Base-by-base conservation (phyloP, 2,888 invertebrate species). In the Cerastis rubricosa region DNA sequence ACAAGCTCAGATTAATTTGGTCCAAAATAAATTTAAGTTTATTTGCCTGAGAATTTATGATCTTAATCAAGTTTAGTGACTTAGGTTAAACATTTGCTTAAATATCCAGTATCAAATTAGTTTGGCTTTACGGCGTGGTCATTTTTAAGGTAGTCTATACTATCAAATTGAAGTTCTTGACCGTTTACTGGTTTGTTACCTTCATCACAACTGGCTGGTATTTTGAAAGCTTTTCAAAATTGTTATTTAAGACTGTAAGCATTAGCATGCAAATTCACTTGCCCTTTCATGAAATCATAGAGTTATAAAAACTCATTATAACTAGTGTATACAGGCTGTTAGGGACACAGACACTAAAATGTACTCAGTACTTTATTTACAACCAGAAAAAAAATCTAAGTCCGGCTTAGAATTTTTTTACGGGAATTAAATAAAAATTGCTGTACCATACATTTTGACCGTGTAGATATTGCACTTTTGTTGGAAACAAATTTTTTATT, bases 11-110 rank as follows among this genome's bases (percentile, higher is more conserved):
- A 80, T 80, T 84, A 77, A 83, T 84, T 76, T 65, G 61, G 35
- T 9, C 35, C n/a, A 43, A 81, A 74, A 76, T 80, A 72, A 74
- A 84, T 71, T 65, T 76, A 5, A 63, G 61, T 54, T 74, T 74
- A 71, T 83, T 79, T 83, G 49, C 49, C 19, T 71, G 11, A 65
- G 61, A 77, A 80, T 81, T 71, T 71, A 84, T 80, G 59, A 47
- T 35, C 29, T 65, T 81, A 76, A 80, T 84, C 81, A 71, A 69
- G 77, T 76, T 81, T 68, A 76, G 75, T 76, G 7, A 57, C 49
- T 65, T 47, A 67, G 35, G 54, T 71, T 67, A 64, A 64, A 61
- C 25, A 71, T 80, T 76, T 73, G n/a, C 49, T 76, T 69, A 49
- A 57, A 65, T 74, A 61, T 65, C 51, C 40, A 57, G 51, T 47